Base-by-base conservation (phyloP, 2,113 vertebrate genomes). In the Callithrix jacchus region DNA sequence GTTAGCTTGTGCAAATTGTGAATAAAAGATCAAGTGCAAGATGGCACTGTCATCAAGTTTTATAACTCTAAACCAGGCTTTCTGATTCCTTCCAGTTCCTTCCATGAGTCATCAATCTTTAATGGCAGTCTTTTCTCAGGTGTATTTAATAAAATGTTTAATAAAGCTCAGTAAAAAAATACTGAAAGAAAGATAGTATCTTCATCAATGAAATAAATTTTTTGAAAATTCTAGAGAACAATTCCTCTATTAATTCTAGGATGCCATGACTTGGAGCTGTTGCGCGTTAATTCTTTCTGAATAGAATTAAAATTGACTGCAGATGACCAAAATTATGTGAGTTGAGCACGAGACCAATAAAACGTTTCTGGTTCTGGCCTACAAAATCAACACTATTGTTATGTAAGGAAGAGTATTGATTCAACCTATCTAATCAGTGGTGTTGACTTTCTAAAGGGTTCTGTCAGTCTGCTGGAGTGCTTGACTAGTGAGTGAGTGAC, bases 251-350 rank as follows among this genome's bases (percentile, higher is more conserved):
- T 79, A 89, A 89, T 91, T 94, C 37, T 3, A 85, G 82, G 76
- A 88, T 40, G 84, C 71, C 49, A 13, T 32, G 5, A 32, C 25
- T 42, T 87, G 8, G 25, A 70, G 80, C 27, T 64, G 6, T 73
- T 80, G 30, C 35, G 20, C 30, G 40, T 80, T 71, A 58, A 94
- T n/a, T 89, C 37, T 89, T 80, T 88, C n/a, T 71, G 84, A 58
- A 32, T 9, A 91, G 87, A 94, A 93, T 93, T 82, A 82, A 93
- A 74, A 70, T 58, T 93, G 86, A 56, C 88, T 93, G 92, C 16
- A 84, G 64, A 88, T 42, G n/a, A 84, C 56, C 82, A 77, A 93
- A 81, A 93, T 68, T 32, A 37, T 90, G 64, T 66, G 64, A 25
- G 42, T 20, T 90, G 76, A 92, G 45, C 52, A 6, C 20, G 89